These are phyloP conservation scores for Cyrtorhinus lividipennis DNA, from an alignment of 1,140 invertebrate species.

Conservation along the genomic window DNA sequence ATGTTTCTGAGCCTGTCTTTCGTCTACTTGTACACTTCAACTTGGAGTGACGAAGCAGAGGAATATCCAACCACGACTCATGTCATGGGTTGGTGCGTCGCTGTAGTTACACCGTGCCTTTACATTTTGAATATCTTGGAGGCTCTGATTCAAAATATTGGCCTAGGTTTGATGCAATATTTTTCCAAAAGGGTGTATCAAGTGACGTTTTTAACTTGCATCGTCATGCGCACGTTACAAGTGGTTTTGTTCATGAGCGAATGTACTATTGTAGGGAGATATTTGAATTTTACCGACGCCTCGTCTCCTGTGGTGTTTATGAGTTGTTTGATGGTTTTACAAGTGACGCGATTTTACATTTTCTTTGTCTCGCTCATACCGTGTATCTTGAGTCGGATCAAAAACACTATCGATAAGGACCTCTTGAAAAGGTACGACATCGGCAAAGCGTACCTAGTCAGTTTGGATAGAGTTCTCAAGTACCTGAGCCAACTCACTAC, in stretches of 20 bases:
- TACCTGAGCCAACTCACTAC: not conserved
- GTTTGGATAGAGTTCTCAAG: conserved; percentile 9
- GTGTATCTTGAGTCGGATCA: not conserved
- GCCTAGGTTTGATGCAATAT: conserved; percentile 9
- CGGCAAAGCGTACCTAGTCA: conserved; percentile 12
- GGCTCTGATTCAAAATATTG: not conserved
- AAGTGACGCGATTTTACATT: conserved; percentile 5
- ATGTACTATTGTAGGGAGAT: not conserved
- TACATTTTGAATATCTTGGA: not conserved
- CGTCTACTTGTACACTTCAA: not conserved
- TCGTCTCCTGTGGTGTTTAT: not conserved
- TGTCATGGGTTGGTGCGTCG: not conserved
- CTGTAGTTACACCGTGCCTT: not conserved
- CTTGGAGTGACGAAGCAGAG: not conserved
- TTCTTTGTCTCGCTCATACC: conserved; percentile 3
- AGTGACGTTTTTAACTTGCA: not conserved
- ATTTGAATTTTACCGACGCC: not conserved
- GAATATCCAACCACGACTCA: not conserved
- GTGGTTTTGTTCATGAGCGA: not conserved
- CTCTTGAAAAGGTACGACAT: conserved; percentile 10
- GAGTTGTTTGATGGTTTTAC: conserved; percentile 3
- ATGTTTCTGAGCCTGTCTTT: not conserved
- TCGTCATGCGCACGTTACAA: not conserved
- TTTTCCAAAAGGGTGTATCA: not conserved
- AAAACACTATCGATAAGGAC: not conserved